Conservation (phyloP, 2,888 invertebrate species). For the Cyclophora albipunctata region DNA sequence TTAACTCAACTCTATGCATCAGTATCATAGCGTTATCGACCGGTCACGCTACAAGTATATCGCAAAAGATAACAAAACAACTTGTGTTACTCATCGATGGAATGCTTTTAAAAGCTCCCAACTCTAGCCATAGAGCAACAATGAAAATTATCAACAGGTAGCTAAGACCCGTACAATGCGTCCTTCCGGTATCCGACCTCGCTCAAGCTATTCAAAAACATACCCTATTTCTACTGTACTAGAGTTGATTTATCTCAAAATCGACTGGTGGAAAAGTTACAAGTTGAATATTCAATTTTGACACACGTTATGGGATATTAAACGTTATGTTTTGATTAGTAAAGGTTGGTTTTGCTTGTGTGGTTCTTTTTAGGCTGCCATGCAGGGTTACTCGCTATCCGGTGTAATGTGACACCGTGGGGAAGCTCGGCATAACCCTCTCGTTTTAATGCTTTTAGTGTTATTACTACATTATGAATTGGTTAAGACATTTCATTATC, state of each 20-base stretch:
- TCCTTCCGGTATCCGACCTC: conserved; percentile 63
- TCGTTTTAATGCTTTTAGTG: conserved; percentile 13
- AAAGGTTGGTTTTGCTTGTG: conserved; percentile 22
- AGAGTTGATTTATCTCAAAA: conserved; percentile 21
- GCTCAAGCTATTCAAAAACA: conserved; percentile 15
- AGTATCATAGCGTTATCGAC: too few relatives aligned
- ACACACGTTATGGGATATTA: conserved; percentile 20
- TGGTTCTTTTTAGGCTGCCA: conserved; percentile 29
- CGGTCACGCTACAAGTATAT: conserved; percentile 1
- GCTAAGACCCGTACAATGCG: conserved; percentile 57
- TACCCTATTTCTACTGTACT: conserved; percentile 18
- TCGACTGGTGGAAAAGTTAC: conserved; percentile 19
- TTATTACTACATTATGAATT: conserved; percentile 9
- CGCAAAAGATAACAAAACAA: conserved; percentile 26
- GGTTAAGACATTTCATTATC: too few relatives aligned
- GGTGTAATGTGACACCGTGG: conserved; percentile 68
- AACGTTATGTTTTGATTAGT: conserved; percentile 12
- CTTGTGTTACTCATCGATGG: conserved; percentile 43
- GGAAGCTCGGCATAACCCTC: conserved; percentile 47
- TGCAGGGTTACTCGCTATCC: conserved; percentile 60
- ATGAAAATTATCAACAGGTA: conserved; percentile 71
- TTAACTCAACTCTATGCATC: too few relatives aligned
- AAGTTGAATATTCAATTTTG: conserved; percentile 20
- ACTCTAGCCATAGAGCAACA: conserved; percentile 44
- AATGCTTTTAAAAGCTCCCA: conserved; percentile 55